Percentiles rank a stretch among this genome's conserved stretches.
These are phyloP conservation scores for Mythimna impura DNA, from an alignment of 2,888 invertebrate species.

Conservation along the genomic window DNA sequence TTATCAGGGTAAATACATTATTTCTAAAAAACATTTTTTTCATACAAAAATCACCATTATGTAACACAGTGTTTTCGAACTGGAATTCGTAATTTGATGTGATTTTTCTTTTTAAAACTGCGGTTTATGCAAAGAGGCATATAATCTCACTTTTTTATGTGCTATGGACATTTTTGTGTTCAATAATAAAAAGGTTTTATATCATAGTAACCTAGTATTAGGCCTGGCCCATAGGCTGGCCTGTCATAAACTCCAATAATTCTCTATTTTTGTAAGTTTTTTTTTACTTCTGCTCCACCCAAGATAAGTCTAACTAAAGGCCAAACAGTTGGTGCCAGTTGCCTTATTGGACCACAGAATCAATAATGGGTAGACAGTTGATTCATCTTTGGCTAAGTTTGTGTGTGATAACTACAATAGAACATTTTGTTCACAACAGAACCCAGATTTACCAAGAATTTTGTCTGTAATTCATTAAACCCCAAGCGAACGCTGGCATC, in stretches of 20 bases:
- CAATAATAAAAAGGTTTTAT: background rate
- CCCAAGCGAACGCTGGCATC: no score
- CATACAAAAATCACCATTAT: constrained; percentile 70
- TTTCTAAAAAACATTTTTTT: constrained; percentile 28
- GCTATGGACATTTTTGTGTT: background rate
- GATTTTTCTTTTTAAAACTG: constrained; percentile 24
- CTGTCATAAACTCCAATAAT: no score
- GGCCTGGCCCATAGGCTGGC: no score
- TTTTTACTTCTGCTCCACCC: background rate
- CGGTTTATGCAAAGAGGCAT: constrained; percentile 7
- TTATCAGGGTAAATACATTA: constrained; percentile 93
- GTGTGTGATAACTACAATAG: no score
- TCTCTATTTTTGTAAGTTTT: background rate
- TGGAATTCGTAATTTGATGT: constrained; percentile 60
- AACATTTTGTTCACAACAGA: background rate
- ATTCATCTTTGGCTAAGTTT: no score
- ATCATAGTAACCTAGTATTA: constrained; percentile 32
- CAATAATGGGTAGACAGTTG: background rate
- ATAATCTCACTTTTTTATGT: background rate
- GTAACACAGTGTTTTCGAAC: constrained; percentile 79
- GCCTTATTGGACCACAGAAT: background rate
- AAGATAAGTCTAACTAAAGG: no score
- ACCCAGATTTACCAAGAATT: background rate
- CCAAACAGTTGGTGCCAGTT: background rate
- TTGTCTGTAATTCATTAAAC: no score